phyloP scores from a whole-genome alignment of 2,797 vertebrate genomes.

The Phoeniculus purpureus region DNA sequence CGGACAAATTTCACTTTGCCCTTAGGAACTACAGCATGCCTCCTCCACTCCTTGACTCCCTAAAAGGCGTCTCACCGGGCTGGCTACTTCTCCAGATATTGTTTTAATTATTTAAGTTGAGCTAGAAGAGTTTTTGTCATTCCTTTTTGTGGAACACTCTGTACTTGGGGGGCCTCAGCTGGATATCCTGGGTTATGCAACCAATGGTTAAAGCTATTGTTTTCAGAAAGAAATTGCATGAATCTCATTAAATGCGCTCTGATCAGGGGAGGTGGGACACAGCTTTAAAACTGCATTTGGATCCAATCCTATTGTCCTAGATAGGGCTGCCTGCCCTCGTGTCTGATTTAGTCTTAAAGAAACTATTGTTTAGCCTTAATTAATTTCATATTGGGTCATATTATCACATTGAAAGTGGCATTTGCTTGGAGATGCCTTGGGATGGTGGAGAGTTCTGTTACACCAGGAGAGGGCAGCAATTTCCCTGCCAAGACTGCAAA shows the following conservation, averaged over 20 bases:
- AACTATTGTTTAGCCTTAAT: slow-evolving; percentile 61
- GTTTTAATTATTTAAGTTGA: slow-evolving; percentile 45
- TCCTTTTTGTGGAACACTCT: slow-evolving; percentile 51
- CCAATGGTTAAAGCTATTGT: slow-evolving; percentile 31
- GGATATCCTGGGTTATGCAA: slow-evolving; percentile 69
- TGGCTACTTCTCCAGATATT: slow-evolving; percentile 15
- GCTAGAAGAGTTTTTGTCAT: slow-evolving; percentile 38
- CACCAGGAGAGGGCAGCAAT: slow-evolving; percentile 80
- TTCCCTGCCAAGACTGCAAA: slow-evolving; percentile 63
- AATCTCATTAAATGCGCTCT: slow-evolving; percentile 56
- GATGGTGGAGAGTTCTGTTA: not conserved
- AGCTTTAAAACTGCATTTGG: slow-evolving; percentile 46
- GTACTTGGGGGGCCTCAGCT: slow-evolving; percentile 65
- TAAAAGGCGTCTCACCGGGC: not conserved
- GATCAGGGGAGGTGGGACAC: slow-evolving; percentile 44
- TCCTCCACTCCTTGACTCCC: not conserved
- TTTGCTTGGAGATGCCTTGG: not conserved
- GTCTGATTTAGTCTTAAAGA: slow-evolving; percentile 60
- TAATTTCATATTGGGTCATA: slow-evolving; percentile 43
- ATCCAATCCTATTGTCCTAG: slow-evolving; percentile 43
- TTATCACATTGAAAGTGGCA: slow-evolving; percentile 33
- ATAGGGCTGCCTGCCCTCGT: slow-evolving; percentile 27
- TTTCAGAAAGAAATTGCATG: slow-evolving; percentile 46
- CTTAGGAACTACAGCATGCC: not conserved
- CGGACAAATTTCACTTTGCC: slow-evolving; percentile 5